phyloP scores from a whole-genome alignment of 2,113 vertebrate genomes.

The Sus scrofa region DNA sequence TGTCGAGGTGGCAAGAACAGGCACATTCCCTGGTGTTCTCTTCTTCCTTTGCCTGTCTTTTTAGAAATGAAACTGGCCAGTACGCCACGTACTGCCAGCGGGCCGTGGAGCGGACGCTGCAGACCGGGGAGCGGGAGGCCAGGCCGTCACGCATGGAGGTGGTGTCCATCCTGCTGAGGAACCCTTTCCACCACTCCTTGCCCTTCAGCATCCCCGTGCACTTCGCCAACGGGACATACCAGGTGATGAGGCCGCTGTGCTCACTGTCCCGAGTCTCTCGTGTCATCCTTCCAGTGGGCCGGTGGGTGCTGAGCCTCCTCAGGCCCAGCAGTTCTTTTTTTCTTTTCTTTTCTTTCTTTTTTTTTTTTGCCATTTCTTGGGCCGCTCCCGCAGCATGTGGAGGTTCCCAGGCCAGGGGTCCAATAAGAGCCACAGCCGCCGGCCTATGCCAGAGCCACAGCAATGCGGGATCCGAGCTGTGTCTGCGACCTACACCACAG shows the following conservation, averaged over 20 bases:
- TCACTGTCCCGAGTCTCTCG: not conserved
- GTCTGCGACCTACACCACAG: too few relatives aligned
- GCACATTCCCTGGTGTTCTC: not conserved
- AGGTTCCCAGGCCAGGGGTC: too few relatives aligned
- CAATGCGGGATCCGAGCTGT: too few relatives aligned
- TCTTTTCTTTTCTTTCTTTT: too few relatives aligned
- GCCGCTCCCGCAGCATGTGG: too few relatives aligned
- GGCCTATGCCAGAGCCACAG: too few relatives aligned
- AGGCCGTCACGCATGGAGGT: conserved; percentile 98
- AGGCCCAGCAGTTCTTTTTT: not conserved
- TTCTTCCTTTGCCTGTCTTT: not conserved
- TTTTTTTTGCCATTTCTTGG: too few relatives aligned
- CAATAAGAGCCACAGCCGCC: too few relatives aligned
- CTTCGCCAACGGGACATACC: conserved; percentile 98
- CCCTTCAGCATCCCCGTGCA: conserved; percentile 99
- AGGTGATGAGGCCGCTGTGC: conserved; percentile 86
- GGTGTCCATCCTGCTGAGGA: conserved; percentile 96
- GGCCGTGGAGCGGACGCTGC: conserved; percentile 95
- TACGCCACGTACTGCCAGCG: conserved; percentile 98
- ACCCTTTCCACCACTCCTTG: conserved; percentile 97
- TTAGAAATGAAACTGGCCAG: conserved; percentile 97
- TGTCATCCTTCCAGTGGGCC: not conserved
- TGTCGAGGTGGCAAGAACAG: not conserved
- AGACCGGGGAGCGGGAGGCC: conserved; percentile 94
- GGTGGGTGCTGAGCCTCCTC: not conserved